Percentiles rank a stretch among this genome's conserved stretches.
Conservation (phyloP, 1,140 invertebrate genomes). For the Dryas iulia region DNA sequence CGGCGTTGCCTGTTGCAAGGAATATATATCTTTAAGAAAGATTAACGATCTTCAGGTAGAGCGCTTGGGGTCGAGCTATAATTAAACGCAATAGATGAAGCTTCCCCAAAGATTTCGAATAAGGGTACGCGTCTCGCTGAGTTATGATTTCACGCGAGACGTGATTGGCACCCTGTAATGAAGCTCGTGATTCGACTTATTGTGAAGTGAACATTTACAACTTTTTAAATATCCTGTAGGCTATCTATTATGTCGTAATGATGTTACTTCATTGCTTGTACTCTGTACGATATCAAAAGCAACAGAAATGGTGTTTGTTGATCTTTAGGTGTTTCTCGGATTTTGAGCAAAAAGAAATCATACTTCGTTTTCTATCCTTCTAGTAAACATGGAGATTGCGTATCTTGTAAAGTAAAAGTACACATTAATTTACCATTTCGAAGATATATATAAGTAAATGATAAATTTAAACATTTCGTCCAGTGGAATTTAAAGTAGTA, state of each 20-base stretch:
- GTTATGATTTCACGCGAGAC: slow-evolving; percentile 71
- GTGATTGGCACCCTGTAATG: slow-evolving; percentile 72
- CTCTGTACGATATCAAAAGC: not conserved
- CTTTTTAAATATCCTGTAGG: not conserved
- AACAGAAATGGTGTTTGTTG: too few species aligned
- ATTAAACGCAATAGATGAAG: slow-evolving; percentile 75
- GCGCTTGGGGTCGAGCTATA: slow-evolving; percentile 67
- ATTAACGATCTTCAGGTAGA: slow-evolving; percentile 77
- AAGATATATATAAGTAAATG: too few species aligned
- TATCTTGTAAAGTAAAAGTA: too few species aligned
- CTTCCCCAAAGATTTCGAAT: slow-evolving; percentile 66
- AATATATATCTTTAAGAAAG: slow-evolving; percentile 78
- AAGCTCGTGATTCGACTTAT: slow-evolving; percentile 43
- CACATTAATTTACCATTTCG: too few species aligned
- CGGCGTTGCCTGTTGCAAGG: slow-evolving; percentile 51
- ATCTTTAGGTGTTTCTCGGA: too few species aligned
- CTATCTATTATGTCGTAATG: not conserved
- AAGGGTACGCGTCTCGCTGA: slow-evolving; percentile 69
- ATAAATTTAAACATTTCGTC: too few species aligned
- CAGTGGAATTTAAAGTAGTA: too few species aligned
- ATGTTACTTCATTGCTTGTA: not conserved
- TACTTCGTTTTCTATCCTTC: too few species aligned
- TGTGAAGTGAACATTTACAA: slow-evolving; percentile 1
- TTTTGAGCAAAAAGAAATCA: too few species aligned
- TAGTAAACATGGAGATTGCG: too few species aligned